These are phyloP conservation scores for Tipula unca DNA, from an alignment of 2,888 invertebrate genomes.

Conservation along the genomic window DNA sequence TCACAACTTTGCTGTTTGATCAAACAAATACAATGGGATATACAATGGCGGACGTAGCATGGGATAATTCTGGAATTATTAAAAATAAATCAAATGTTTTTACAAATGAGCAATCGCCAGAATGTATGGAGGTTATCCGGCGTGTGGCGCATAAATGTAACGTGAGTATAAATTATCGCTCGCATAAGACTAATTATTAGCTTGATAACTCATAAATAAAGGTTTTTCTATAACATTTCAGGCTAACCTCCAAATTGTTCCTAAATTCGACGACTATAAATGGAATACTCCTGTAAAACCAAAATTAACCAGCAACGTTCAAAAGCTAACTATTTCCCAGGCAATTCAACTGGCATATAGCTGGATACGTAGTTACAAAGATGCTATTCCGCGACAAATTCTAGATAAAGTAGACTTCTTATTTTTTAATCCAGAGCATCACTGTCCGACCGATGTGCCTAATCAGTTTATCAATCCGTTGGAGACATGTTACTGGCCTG, in stretches of 20 bases:
- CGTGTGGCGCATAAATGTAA: neutral
- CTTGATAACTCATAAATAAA: too few relatives aligned
- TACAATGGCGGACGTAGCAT: constrained; percentile 79
- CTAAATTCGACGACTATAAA: constrained; percentile 50
- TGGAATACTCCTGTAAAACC: constrained; percentile 42
- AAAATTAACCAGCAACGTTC: constrained; percentile 48
- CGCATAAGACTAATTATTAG: too few relatives aligned
- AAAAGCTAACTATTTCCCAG: constrained; percentile 71
- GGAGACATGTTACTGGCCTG: constrained; percentile 67
- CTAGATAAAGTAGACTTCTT: neutral
- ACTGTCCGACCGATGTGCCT: constrained; percentile 27
- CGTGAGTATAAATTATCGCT: neutral
- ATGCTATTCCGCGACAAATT: constrained; percentile 15
- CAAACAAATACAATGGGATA: constrained; percentile 75
- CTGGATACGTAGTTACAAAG: constrained; percentile 51
- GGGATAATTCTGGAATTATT: constrained; percentile 94
- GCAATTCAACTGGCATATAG: constrained; percentile 72
- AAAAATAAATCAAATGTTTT: constrained; percentile 64
- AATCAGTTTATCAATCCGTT: constrained; percentile 52
- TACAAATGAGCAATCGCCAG: constrained; percentile 58
- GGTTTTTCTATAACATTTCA: constrained; percentile 44
- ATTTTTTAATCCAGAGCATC: neutral
- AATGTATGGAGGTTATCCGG: constrained; percentile 49
- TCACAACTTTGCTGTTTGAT: constrained; percentile 85
- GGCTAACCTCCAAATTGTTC: constrained; percentile 56